A percentile compares a stretch with the other conserved stretches of the same genome.
These are phyloP conservation scores for Invenusta paracnida DNA, from an alignment of 2,888 invertebrate genomes.

Conservation along the genomic window DNA sequence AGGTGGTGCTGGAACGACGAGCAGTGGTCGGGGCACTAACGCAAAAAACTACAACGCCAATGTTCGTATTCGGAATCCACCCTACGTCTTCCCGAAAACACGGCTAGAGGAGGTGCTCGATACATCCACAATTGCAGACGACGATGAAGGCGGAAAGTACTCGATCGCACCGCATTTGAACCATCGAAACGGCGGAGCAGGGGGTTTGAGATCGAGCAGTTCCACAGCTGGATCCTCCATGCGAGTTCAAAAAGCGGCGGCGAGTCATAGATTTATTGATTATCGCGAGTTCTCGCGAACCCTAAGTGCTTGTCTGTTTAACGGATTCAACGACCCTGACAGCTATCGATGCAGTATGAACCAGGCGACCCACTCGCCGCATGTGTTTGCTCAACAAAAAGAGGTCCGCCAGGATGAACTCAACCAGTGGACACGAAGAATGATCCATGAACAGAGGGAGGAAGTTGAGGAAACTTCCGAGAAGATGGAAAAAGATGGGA, in stretches of 20 bases:
- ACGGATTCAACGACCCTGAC: background rate
- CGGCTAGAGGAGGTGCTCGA: background rate
- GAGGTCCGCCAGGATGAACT: background rate
- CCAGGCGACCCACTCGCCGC: background rate
- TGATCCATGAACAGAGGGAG: background rate
- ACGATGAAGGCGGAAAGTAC: background rate
- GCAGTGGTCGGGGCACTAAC: background rate
- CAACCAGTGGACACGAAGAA: background rate
- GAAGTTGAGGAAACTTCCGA: background rate
- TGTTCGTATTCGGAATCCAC: background rate
- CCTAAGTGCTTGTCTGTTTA: background rate
- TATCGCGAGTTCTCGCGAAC: background rate
- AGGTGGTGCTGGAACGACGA: no score
- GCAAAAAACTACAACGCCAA: background rate
- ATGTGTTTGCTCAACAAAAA: background rate
- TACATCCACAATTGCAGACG: no score
- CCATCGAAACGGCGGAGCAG: no score
- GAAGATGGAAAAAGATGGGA: background rate
- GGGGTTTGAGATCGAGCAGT: background rate
- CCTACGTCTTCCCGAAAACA: background rate
- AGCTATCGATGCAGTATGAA: background rate
- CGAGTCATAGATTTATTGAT: background rate
- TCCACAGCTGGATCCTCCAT: background rate
- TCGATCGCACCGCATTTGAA: background rate
- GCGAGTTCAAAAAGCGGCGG: no score